Percentiles rank a stretch among this genome's conserved stretches.
These are phyloP conservation scores for Alethe castanea DNA, from an alignment of 2,113 vertebrate species.

Conservation along the genomic window DNA sequence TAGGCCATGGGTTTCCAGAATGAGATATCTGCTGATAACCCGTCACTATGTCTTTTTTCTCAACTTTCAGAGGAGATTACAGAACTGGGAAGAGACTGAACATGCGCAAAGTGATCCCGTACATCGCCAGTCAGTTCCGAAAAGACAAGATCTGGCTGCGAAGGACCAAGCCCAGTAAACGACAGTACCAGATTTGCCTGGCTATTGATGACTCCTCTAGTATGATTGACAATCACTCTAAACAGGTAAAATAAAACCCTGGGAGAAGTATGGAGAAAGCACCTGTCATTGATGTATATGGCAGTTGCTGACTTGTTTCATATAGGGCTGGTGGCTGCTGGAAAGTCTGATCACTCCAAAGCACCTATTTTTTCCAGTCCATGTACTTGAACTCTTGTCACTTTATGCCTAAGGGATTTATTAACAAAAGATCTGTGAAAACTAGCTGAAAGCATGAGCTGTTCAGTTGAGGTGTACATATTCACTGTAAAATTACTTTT, in stretches of 20 bases:
- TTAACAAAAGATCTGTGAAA: neutral
- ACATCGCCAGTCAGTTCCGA: slow-evolving; percentile 96
- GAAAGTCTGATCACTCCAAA: neutral
- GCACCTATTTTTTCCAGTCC: neutral
- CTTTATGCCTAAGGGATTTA: neutral
- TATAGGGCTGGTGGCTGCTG: neutral
- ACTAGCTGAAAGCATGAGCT: neutral
- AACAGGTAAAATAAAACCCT: slow-evolving; percentile 80
- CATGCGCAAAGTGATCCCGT: slow-evolving; percentile 98
- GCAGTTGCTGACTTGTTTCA: neutral
- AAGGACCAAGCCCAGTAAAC: slow-evolving; percentile 95
- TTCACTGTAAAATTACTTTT: neutral
- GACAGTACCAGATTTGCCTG: slow-evolving; percentile 96
- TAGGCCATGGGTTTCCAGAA: neutral
- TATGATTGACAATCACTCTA: slow-evolving; percentile 97
- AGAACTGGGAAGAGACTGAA: slow-evolving; percentile 95
- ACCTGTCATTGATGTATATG: neutral
- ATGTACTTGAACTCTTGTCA: neutral
- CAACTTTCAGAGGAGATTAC: slow-evolving; percentile 86
- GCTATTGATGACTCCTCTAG: slow-evolving; percentile 97
- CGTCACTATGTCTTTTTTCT: neutral
- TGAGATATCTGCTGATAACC: neutral
- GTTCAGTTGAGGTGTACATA: neutral
- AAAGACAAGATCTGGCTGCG: slow-evolving; percentile 99
- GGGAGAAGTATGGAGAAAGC: neutral